Conservation (phyloP, 2,113 vertebrate species). For the Phyllostomus hastatus region DNA sequence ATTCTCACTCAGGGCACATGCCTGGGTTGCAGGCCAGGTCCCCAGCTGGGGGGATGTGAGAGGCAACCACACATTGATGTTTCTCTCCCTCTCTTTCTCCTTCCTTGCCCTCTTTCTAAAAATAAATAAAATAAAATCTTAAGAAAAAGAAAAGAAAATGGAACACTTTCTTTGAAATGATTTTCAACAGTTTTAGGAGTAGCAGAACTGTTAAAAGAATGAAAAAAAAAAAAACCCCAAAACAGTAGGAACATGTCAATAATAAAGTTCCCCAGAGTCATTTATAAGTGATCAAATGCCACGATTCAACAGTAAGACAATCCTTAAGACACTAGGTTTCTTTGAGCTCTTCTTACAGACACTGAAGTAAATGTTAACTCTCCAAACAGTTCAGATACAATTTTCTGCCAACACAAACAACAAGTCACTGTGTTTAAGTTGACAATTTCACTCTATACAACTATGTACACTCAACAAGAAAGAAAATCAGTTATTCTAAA, state of each 20-base stretch:
- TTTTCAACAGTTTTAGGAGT: slow-evolving; percentile 31
- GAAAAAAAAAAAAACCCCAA: not conserved
- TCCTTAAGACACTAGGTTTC: slow-evolving; percentile 18
- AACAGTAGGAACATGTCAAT: not conserved
- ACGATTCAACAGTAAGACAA: slow-evolving; percentile 14
- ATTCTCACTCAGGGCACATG: no score
- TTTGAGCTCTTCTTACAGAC: slow-evolving; percentile 36
- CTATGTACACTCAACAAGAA: not conserved
- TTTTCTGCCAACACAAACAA: not conserved
- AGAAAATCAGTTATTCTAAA: slow-evolving; percentile 26
- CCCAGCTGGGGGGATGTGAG: no score
- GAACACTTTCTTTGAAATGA: not conserved
- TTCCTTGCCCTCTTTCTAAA: no score
- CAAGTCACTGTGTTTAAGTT: not conserved
- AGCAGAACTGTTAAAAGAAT: not conserved
- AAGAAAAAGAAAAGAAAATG: no score
- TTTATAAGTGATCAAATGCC: slow-evolving; percentile 1
- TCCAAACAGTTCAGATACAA: not conserved
- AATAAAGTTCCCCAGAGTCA: not conserved
- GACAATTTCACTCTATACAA: not conserved
- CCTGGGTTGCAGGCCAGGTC: no score
- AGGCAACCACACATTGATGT: no score
- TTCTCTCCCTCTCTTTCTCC: no score
- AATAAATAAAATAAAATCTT: no score
- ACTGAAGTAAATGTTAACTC: not conserved